phyloP scores from a whole-genome alignment of 2,888 invertebrate species.

The Chaetogeoica ovagalla region DNA sequence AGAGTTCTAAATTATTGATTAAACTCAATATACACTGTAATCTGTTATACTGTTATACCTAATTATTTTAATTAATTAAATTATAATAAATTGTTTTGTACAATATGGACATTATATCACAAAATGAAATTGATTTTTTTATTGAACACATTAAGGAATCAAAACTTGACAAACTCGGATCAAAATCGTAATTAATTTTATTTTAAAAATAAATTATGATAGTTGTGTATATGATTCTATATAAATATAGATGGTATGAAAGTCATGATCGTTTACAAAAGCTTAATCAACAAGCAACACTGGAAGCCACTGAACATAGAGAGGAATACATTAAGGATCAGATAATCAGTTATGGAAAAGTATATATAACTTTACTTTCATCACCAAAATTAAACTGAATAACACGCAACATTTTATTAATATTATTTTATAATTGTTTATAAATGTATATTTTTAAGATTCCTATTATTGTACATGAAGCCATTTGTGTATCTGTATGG shows the following conservation, averaged over 20 bases:
- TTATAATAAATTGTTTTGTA: not conserved
- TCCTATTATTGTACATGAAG: conserved; percentile 77
- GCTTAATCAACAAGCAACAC: conserved; percentile 82
- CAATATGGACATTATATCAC: conserved; percentile 36
- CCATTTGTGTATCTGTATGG: conserved; percentile 82
- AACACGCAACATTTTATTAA: not conserved
- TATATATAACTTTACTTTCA: conserved; percentile 60
- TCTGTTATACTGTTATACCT: not conserved
- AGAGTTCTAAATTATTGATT: not conserved
- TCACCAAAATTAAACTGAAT: not conserved
- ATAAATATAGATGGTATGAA: conserved; percentile 71
- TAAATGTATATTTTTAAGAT: conserved; percentile 62
- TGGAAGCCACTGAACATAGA: conserved; percentile 75
- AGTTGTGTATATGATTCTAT: not conserved
- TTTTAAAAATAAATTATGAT: not conserved
- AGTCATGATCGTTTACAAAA: conserved; percentile 82
- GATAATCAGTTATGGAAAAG: conserved; percentile 75
- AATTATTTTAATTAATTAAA: not conserved
- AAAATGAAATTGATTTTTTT: conserved; percentile 34
- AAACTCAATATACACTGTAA: not conserved
- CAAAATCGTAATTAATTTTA: conserved; percentile 26
- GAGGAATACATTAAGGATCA: conserved; percentile 86
- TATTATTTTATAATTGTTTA: not conserved
- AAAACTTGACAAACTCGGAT: conserved; percentile 29
- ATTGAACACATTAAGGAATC: conserved; percentile 40